Percentiles rank a stretch among this genome's conserved stretches.
These are phyloP conservation scores for Brenthis hecate DNA, from an alignment of 2,888 invertebrate species.

Conservation along the genomic window DNA sequence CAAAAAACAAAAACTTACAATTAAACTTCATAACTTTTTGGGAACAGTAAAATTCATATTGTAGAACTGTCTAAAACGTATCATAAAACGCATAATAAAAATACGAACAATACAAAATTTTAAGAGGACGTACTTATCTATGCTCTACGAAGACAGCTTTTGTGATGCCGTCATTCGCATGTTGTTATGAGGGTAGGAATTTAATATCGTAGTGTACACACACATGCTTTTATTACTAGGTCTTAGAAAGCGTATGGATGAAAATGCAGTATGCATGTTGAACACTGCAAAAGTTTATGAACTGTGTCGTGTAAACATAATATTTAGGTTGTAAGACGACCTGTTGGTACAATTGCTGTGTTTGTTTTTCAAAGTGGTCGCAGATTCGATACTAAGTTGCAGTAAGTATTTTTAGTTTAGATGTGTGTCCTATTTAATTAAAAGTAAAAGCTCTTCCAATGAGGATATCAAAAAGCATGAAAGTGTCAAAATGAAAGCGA, in stretches of 20 bases:
- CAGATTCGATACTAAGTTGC: no score
- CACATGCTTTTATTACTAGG: conserved; percentile 35
- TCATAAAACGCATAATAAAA: not conserved
- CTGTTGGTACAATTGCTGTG: not conserved
- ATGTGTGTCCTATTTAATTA: no score
- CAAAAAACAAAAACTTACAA: no score
- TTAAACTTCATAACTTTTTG: no score
- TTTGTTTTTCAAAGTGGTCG: no score
- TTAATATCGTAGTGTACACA: conserved; percentile 38
- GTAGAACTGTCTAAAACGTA: no score
- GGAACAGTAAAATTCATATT: no score
- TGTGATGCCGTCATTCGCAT: conserved; percentile 32
- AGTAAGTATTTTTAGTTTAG: no score
- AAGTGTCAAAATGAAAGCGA: no score
- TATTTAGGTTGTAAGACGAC: not conserved
- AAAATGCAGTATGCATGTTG: conserved; percentile 27
- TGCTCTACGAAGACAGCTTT: conserved; percentile 23
- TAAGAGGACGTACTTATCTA: conserved; percentile 10
- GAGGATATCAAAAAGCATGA: no score
- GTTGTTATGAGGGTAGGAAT: conserved; percentile 36
- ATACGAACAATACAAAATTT: conserved; percentile 1
- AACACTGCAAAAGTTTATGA: conserved; percentile 16
- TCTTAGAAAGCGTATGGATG: conserved; percentile 23
- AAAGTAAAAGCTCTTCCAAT: no score
- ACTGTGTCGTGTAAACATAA: conserved; percentile 1